phyloP scores from a whole-genome alignment of 1,140 invertebrate species.

The Aphelinus atriplicis region DNA sequence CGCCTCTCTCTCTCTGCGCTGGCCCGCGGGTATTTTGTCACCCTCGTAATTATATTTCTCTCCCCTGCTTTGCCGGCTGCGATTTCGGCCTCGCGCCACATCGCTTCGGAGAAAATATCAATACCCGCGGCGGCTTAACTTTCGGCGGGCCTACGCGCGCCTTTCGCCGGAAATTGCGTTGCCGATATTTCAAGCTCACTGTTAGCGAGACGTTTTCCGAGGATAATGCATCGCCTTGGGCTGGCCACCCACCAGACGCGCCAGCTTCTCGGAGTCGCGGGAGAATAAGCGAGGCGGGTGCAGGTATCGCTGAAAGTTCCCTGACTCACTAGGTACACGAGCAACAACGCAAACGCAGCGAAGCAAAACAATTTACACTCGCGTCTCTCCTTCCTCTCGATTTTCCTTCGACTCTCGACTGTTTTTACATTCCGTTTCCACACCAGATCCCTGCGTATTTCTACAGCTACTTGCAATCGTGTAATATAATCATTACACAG shows the following conservation, averaged over 20 bases:
- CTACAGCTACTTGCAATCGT: no score
- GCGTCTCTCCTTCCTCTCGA: no score
- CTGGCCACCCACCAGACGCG: background rate
- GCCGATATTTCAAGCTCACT: background rate
- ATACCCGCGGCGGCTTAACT: conserved; percentile 33
- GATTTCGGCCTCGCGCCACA: conserved; percentile 37
- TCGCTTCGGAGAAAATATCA: conserved; percentile 48
- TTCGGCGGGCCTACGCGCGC: no score
- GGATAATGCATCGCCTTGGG: background rate
- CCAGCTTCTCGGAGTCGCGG: background rate
- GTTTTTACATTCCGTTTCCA: no score
- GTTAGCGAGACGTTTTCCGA: background rate
- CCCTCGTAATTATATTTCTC: conserved; percentile 59
- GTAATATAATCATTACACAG: no score
- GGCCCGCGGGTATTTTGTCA: conserved; percentile 58
- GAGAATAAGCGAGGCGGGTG: background rate
- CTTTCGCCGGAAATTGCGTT: background rate
- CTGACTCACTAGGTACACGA: no score
- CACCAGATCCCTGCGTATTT: no score
- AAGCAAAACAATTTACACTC: no score
- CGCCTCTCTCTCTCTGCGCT: background rate
- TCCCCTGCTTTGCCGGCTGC: conserved; percentile 35
- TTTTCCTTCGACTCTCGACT: no score
- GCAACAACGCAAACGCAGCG: no score
- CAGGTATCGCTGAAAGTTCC: background rate